phyloP scores from a whole-genome alignment of 2,797 vertebrate species.

The Chaetophractus vellerosus region DNA sequence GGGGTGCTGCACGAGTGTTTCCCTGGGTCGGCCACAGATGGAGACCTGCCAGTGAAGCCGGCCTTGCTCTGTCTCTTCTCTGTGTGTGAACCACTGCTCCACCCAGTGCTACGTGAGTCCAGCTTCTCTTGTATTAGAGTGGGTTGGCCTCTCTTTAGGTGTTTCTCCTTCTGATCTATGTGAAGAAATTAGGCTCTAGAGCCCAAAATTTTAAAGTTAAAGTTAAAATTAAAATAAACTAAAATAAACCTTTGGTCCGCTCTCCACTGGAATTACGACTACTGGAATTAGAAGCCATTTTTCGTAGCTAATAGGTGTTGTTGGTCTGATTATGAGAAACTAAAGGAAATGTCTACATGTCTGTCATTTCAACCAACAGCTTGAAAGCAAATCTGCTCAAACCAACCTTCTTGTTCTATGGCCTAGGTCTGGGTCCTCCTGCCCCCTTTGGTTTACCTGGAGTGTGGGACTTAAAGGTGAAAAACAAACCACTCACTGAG shows the following conservation, averaged over 20 bases:
- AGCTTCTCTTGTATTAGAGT: too few relatives aligned
- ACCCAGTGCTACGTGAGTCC: too few relatives aligned
- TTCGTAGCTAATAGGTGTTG: background rate
- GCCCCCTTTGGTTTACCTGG: background rate
- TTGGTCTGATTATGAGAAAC: slow-evolving; percentile 26
- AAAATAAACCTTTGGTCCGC: background rate
- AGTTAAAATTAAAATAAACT: background rate
- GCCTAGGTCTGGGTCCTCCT: background rate
- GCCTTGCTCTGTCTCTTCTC: too few relatives aligned
- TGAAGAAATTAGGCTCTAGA: background rate
- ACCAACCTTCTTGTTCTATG: background rate
- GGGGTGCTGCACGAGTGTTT: too few relatives aligned
- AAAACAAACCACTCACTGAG: background rate
- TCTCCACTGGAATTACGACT: background rate
- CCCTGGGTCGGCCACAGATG: too few relatives aligned
- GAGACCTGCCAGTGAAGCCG: too few relatives aligned
- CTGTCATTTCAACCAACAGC: background rate
- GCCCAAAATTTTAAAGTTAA: too few relatives aligned
- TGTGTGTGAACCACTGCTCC: too few relatives aligned
- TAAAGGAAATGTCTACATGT: background rate
- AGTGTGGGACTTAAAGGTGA: background rate
- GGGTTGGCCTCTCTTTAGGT: too few relatives aligned
- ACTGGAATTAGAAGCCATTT: background rate
- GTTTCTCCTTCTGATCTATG: too few relatives aligned
- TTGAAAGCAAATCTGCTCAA: background rate